These are phyloP conservation scores for Stomorhina lunata DNA, from an alignment of 2,888 invertebrate species.

Conservation along the genomic window DNA sequence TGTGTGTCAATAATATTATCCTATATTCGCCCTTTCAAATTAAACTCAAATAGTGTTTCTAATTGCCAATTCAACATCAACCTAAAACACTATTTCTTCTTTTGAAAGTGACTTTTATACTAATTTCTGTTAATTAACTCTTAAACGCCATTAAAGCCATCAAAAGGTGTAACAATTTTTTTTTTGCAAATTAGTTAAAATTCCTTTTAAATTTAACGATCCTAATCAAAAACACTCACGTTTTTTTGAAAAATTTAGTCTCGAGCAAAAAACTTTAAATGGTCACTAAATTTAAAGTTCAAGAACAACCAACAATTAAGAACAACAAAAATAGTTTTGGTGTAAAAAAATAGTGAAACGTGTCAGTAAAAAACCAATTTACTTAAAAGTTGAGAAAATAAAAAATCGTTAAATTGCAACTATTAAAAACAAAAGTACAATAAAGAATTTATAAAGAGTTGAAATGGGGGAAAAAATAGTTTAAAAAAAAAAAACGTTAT, in stretches of 20 bases:
- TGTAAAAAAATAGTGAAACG: not conserved
- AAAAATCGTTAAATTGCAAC: not conserved
- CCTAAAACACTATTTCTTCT: not conserved
- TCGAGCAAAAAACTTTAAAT: not conserved
- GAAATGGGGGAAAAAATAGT: not conserved
- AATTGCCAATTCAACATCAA: too few relatives aligned
- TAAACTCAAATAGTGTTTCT: too few relatives aligned
- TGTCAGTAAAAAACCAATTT: not conserved
- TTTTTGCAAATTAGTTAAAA: not conserved
- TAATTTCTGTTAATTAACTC: constrained; percentile 10
- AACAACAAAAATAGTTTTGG: not conserved
- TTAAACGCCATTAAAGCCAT: too few relatives aligned
- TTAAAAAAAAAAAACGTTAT: not conserved
- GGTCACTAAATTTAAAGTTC: not conserved
- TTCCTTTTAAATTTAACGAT: not conserved
- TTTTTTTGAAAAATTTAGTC: not conserved
- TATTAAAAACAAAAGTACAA: not conserved
- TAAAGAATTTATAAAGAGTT: not conserved
- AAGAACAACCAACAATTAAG: not conserved
- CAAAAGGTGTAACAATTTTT: not conserved
- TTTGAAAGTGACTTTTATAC: too few relatives aligned
- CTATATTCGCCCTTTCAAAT: too few relatives aligned
- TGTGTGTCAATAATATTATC: too few relatives aligned
- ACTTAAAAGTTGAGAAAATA: not conserved
- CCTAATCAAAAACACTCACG: not conserved